These are phyloP conservation scores for Threskiornis aethiopicus DNA, from an alignment of 2,797 vertebrate genomes.

Conservation along the genomic window DNA sequence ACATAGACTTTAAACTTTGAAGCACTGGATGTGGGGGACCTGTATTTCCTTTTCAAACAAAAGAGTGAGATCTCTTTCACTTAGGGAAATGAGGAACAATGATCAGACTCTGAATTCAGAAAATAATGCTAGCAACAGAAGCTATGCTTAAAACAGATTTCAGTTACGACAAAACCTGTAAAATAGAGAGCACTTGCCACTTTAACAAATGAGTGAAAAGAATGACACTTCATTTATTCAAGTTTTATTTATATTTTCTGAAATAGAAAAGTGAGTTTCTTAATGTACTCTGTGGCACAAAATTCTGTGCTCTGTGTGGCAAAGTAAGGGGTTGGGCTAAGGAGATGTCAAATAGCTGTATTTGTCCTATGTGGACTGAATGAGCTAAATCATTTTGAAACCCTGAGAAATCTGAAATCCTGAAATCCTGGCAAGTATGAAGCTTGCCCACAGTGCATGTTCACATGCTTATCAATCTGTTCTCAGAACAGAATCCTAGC, in stretches of 20 bases:
- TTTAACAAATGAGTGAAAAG: not conserved
- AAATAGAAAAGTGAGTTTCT: not conserved
- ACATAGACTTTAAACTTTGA: not conserved
- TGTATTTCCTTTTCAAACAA: not conserved
- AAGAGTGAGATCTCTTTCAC: not conserved
- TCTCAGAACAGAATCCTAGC: not conserved
- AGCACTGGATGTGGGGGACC: not conserved
- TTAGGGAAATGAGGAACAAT: not conserved
- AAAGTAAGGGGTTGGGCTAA: not conserved
- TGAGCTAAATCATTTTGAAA: not conserved
- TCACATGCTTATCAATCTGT: not conserved
- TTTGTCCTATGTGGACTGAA: not conserved
- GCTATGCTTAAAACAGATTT: not conserved
- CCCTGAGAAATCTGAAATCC: not conserved
- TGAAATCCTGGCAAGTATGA: not conserved
- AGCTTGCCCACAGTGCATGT: not conserved
- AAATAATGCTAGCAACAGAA: not conserved
- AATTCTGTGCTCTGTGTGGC: not conserved
- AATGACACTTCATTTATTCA: not conserved
- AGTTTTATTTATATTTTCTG: not conserved
- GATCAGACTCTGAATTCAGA: not conserved
- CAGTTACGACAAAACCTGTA: not conserved
- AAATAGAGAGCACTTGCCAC: not conserved
- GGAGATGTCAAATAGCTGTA: not conserved
- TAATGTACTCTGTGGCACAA: not conserved